These are phyloP conservation scores for Melanotaenia nigrans DNA, from an alignment of 2,797 vertebrate species.

Conservation along the genomic window DNA sequence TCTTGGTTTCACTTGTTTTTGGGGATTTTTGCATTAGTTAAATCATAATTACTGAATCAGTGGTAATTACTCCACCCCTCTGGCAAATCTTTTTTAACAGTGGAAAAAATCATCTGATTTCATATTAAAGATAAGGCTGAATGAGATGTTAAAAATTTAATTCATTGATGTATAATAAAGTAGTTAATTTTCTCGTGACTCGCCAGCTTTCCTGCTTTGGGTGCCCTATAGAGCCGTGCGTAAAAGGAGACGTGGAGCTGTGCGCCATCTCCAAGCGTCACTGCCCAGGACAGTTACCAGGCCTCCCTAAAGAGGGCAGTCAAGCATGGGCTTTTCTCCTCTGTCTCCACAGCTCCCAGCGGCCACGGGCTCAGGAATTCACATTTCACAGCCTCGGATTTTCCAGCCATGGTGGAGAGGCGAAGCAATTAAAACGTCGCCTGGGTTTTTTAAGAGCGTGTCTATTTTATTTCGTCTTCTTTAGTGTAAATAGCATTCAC, in stretches of 20 bases:
- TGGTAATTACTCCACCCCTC: neutral
- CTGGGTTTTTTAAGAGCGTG: slow-evolving; percentile 67
- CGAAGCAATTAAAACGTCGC: slow-evolving; percentile 82
- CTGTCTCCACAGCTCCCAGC: slow-evolving; percentile 79
- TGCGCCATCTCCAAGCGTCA: slow-evolving; percentile 57
- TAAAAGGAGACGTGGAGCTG: slow-evolving; percentile 44
- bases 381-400: slow-evolving; percentile 77
- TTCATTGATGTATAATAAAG: neutral
- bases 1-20: neutral
- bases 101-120: neutral
- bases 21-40: neutral
- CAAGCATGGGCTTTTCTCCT: slow-evolving; percentile 85
- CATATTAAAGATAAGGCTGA: neutral
- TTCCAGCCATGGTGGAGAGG: slow-evolving; percentile 71
- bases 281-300: slow-evolving; percentile 84
- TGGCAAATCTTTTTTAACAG: neutral
- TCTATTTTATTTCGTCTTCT: slow-evolving; percentile 40
- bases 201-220: neutral
- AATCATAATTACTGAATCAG: neutral
- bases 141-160: neutral
- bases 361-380: slow-evolving; percentile 80
- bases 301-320: slow-evolving; percentile 96
- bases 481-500: slow-evolving; percentile 77
- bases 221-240: slow-evolving; percentile 43
- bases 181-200: neutral